Percentiles rank a stretch among this genome's conserved stretches.
Conservation (phyloP, 2,113 vertebrate species). For the Bolborhynchus lineola region DNA sequence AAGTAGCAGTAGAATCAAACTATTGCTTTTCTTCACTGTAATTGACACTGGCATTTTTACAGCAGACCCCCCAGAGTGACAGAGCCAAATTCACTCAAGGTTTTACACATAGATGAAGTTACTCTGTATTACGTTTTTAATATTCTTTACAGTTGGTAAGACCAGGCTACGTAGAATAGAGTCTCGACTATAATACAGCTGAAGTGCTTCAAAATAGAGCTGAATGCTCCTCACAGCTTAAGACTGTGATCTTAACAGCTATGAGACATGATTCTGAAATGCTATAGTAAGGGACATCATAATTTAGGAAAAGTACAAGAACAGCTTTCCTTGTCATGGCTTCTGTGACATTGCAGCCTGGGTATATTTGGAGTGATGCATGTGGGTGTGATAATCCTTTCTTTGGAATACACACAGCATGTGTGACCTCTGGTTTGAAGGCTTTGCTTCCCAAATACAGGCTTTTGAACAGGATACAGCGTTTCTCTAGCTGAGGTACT, state of each 20-base stretch:
- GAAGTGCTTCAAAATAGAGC: not conserved
- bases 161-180: not conserved
- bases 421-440: slow-evolving; percentile 18
- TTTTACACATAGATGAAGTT: not conserved
- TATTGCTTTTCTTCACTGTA: not conserved
- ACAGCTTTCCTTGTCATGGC: slow-evolving; percentile 26
- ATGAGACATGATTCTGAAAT: not conserved
- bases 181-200: not conserved
- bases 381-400: slow-evolving; percentile 38
- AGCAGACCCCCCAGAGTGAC: not conserved
- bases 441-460: slow-evolving; percentile 2
- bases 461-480: not conserved
- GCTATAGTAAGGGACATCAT: not conserved
- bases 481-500: slow-evolving; percentile 53
- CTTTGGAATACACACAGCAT: not conserved
- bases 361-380: slow-evolving; percentile 23
- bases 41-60: not conserved
- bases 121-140: not conserved
- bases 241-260: not conserved
- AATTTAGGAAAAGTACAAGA: slow-evolving; percentile 23
- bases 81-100: not conserved
- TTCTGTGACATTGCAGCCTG: slow-evolving; percentile 12
- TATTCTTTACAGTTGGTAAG: not conserved
- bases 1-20: not conserved
- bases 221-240: not conserved